These are phyloP conservation scores for Nasua narica DNA, from an alignment of 2,797 vertebrate genomes.

Conservation along the genomic window DNA sequence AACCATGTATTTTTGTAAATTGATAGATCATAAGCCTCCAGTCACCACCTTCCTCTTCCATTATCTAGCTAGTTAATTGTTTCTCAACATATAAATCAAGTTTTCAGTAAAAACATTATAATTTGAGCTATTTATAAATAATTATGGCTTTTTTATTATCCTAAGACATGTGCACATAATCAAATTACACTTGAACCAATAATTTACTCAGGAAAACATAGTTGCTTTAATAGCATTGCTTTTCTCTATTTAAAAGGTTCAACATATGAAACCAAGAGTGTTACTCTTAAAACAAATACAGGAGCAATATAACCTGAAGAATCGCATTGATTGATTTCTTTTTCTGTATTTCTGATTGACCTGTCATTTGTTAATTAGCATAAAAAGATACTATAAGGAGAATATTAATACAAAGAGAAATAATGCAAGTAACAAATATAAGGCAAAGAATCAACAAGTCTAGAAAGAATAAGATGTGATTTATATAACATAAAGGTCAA, in stretches of 20 bases:
- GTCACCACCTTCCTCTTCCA: background rate
- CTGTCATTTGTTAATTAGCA: background rate
- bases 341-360: background rate
- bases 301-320: background rate
- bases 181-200: background rate
- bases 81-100: conserved; percentile 1
- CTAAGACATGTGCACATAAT: background rate
- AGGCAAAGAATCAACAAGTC: background rate
- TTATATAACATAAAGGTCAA: background rate
- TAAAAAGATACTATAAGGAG: background rate
- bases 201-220: background rate
- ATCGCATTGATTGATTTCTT: background rate
- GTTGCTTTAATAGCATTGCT: background rate
- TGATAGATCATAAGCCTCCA: background rate
- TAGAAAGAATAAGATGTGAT: background rate
- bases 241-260: background rate
- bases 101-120: background rate
- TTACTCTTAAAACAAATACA: background rate
- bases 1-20: background rate
- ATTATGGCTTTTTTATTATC: background rate
- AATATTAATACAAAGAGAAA: background rate
- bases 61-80: background rate
- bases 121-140: background rate
- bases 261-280: background rate
- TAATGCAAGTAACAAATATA: background rate